Evolutionary conservation across 2,797 vertebrate genomes (phyloP).

Genomic region (Myoxocephalus aenaeus): DNA sequence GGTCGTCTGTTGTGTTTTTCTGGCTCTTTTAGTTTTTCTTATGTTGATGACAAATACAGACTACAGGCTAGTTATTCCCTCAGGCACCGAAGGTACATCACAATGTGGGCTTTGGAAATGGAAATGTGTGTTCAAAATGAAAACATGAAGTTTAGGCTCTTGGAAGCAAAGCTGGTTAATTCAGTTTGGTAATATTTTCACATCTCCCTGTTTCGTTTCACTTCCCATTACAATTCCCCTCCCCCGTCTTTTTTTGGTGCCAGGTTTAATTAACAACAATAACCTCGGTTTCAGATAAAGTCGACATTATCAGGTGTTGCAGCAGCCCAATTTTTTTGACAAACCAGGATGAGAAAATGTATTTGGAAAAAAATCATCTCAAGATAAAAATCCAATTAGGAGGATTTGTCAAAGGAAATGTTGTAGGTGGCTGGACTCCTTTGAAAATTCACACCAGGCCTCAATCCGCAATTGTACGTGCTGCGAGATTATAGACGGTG

Average conservation of each 20-base stretch:
- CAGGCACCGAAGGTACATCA: not conserved
- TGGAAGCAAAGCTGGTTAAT: not conserved
- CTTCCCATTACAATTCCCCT: not conserved
- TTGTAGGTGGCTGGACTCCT: not conserved
- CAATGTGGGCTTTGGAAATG: not conserved
- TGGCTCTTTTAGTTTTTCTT: not conserved
- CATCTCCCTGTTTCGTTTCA: not conserved
- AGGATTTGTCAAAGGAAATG: conserved; percentile 23
- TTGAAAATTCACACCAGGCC: conserved; percentile 5
- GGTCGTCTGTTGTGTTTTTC: conserved; percentile 9
- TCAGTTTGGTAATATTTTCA: not conserved
- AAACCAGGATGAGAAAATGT: conserved; percentile 7
- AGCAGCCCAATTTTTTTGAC: conserved; percentile 14
- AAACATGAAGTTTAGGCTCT: not conserved
- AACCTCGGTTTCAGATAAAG: conserved; percentile 4
- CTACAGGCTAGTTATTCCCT: not conserved
- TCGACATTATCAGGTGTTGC: conserved; percentile 15
- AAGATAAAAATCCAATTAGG: conserved; percentile 43
- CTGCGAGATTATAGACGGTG: not conserved
- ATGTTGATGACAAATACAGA: conserved; percentile 3
- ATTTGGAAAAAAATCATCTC: conserved; percentile 38
- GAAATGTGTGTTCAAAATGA: not conserved
- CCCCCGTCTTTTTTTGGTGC: not conserved
- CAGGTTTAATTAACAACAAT: conserved; percentile 1
- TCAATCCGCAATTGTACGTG: not conserved